Evolutionary conservation across 2,888 invertebrate species (phyloP).

Genomic region (Eudasyphora cyanicolor): DNA sequence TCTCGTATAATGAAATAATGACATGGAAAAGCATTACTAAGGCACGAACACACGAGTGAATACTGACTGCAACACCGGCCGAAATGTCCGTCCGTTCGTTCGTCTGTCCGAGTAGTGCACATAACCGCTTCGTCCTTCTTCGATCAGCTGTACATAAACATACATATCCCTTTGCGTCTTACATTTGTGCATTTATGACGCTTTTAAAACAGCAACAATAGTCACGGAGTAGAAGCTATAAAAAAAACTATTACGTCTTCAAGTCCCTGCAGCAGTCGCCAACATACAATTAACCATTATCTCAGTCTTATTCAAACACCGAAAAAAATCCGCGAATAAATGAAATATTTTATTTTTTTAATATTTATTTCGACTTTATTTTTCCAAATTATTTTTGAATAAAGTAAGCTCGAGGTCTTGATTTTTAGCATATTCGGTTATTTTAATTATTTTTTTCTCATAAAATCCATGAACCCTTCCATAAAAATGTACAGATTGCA

Average conservation of each 20-base stretch:
- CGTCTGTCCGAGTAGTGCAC: background rate
- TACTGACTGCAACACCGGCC: background rate
- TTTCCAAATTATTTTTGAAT: no score
- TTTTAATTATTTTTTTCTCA: no score
- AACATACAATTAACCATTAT: no score
- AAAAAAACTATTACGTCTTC: constrained; percentile 22
- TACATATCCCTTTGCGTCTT: background rate
- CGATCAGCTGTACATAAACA: background rate
- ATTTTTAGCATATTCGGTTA: no score
- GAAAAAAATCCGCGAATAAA: no score
- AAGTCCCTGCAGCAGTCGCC: constrained; percentile 5
- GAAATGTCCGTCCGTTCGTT: background rate
- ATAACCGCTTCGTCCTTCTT: no score
- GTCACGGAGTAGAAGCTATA: background rate
- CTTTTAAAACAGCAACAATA: background rate
- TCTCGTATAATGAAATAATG: constrained; percentile 4
- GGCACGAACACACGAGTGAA: background rate
- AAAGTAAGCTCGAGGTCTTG: no score
- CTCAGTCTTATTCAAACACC: no score
- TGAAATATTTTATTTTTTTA: no score
- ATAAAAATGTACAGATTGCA: no score
- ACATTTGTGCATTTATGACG: constrained; percentile 20
- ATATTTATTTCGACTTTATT: no score
- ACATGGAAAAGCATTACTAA: background rate
- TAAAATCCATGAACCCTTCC: no score